phyloP scores from a whole-genome alignment of 2,888 invertebrate genomes.

The Gibbula magus region DNA sequence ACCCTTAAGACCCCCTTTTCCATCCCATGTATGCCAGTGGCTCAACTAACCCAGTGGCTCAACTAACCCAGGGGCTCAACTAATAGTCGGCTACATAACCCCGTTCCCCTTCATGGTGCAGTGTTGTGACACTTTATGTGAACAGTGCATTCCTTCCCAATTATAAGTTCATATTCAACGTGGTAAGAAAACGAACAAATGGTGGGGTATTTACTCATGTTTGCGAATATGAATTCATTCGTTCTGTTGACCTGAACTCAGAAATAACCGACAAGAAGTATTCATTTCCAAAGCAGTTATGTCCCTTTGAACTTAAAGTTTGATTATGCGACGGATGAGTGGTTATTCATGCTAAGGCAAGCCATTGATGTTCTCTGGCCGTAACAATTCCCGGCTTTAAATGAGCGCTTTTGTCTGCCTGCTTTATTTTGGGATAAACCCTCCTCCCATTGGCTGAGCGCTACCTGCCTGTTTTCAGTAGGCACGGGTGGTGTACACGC shows the following conservation, averaged over 20 bases:
- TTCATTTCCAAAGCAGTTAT: background rate
- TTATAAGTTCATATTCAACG: background rate
- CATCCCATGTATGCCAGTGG: too few species aligned
- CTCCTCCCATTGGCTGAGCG: background rate
- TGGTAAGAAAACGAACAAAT: background rate
- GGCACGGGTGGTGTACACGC: background rate
- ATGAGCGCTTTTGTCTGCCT: conserved; percentile 7
- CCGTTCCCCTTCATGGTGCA: too few species aligned
- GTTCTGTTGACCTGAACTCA: background rate
- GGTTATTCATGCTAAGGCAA: background rate
- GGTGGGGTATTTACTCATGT: background rate
- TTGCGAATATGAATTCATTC: background rate
- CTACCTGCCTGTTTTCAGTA: background rate
- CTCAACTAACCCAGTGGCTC: too few species aligned
- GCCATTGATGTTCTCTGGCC: background rate
- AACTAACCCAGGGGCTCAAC: too few species aligned
- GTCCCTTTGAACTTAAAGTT: background rate
- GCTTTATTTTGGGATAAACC: conserved; percentile 7
- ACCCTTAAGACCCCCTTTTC: too few species aligned
- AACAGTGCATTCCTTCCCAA: background rate
- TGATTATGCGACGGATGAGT: background rate
- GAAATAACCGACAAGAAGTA: background rate
- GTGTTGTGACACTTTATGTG: background rate
- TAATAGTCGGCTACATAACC: too few species aligned
- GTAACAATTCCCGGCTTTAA: background rate